Percentiles rank a stretch among this genome's conserved stretches.
phyloP scores from a whole-genome alignment of 2,797 vertebrate genomes.

The Syngnathus rostellatus region DNA sequence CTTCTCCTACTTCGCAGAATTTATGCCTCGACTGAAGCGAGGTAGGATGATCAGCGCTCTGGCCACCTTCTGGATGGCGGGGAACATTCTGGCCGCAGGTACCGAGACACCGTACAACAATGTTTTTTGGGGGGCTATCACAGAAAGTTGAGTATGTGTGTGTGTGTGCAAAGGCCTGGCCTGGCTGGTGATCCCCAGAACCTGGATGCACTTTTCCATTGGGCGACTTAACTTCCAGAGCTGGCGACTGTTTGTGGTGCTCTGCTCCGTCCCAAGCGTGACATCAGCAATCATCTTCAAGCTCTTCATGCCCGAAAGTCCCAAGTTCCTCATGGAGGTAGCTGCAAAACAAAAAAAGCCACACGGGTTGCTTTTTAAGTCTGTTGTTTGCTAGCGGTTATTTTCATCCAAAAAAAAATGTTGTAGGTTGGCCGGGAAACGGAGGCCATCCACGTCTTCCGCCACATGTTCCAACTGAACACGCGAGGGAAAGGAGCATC shows the following conservation, averaged over 20 bases:
- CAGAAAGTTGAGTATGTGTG: neutral
- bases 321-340: slow-evolving; percentile 73
- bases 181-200: slow-evolving; percentile 70
- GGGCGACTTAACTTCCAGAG: slow-evolving; percentile 57
- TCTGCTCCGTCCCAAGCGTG: slow-evolving; percentile 71
- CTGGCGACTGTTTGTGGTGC: slow-evolving; percentile 71
- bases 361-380: too few relatives aligned
- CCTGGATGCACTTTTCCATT: slow-evolving; percentile 43
- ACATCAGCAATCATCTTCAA: slow-evolving; percentile 65
- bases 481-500: slow-evolving; percentile 34
- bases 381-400: too few relatives aligned
- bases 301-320: slow-evolving; percentile 69
- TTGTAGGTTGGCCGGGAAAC: slow-evolving; percentile 51
- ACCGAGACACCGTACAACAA: neutral
- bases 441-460: slow-evolving; percentile 65
- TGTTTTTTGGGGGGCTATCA: neutral
- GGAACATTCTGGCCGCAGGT: slow-evolving; percentile 74
- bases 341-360: too few relatives aligned
- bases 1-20: slow-evolving; percentile 78
- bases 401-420: neutral
- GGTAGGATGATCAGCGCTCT: slow-evolving; percentile 71
- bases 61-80: slow-evolving; percentile 77
- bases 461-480: slow-evolving; percentile 63
- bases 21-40: slow-evolving; percentile 64
- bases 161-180: slow-evolving; percentile 57